Percentiles rank a stretch among this genome's conserved stretches.
Evolutionary conservation across 2,888 invertebrate species (phyloP).

Genomic region (Hemicrepidius hirtus): DNA sequence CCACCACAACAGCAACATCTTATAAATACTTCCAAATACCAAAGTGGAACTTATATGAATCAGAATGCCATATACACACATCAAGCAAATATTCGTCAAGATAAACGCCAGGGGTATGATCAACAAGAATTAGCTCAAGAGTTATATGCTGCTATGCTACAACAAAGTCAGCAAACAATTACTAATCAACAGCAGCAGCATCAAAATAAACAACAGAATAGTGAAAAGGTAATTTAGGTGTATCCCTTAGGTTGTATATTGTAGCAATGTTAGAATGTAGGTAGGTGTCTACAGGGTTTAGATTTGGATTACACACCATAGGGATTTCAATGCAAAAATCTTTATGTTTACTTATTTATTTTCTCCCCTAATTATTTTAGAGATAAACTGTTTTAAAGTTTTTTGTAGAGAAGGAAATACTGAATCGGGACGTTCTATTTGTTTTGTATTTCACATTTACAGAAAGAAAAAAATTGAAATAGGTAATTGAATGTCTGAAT

Average conservation of each 20-base stretch:
- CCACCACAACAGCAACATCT: conserved; percentile 65
- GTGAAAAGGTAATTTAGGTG: conserved; percentile 61
- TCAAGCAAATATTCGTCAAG: conserved; percentile 64
- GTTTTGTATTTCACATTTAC: too few species aligned
- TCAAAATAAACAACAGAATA: conserved; percentile 57
- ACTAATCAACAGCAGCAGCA: conserved; percentile 49
- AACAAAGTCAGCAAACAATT: conserved; percentile 61
- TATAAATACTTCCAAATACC: conserved; percentile 64
- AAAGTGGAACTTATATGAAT: conserved; percentile 63
- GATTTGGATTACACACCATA: too few species aligned
- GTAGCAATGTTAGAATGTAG: too few species aligned
- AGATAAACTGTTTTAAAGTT: too few species aligned
- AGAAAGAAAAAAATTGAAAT: too few species aligned
- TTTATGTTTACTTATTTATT: too few species aligned
- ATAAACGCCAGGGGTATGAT: conserved; percentile 67
- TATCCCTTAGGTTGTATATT: background rate
- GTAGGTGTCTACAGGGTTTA: too few species aligned
- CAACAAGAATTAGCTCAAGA: conserved; percentile 68
- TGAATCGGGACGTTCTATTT: too few species aligned
- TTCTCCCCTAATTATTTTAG: too few species aligned
- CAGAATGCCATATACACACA: conserved; percentile 65
- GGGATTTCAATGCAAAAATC: too few species aligned
- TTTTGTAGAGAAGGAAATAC: too few species aligned
- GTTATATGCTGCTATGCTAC: conserved; percentile 67
- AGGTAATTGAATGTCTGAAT: too few species aligned